phyloP scores from a whole-genome alignment of 1,140 invertebrate genomes.

The Caenorhabditis tropicalis region DNA sequence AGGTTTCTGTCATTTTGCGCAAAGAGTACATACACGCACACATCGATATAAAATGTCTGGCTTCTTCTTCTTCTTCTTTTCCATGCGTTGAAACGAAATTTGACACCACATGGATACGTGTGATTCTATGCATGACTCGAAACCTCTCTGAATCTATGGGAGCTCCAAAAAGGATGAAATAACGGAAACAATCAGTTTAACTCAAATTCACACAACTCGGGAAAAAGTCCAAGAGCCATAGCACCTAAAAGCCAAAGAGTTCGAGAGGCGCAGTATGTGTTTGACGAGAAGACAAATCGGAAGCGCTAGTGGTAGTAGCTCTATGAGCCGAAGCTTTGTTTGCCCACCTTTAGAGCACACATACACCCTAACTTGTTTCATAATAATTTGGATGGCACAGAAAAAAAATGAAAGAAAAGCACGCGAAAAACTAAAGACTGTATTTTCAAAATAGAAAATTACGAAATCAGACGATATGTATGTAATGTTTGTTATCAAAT shows the following conservation, averaged over 20 bases:
- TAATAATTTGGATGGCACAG: conserved; percentile 3
- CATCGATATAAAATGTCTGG: conserved; percentile 26
- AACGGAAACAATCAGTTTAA: not conserved
- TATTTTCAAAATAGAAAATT: not conserved
- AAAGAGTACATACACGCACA: not conserved
- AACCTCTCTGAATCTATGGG: no score
- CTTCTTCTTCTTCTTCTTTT: not conserved
- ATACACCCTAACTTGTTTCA: conserved; percentile 28
- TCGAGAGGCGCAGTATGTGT: conserved; percentile 1
- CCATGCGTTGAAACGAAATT: not conserved
- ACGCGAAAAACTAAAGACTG: not conserved
- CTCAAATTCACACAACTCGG: conserved; percentile 2
- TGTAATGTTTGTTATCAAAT: not conserved
- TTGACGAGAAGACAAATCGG: conserved; percentile 15
- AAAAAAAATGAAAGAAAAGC: not conserved
- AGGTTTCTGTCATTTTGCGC: not conserved
- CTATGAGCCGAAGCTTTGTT: not conserved
- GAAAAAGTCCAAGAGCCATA: not conserved
- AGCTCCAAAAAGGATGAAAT: not conserved
- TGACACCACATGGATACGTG: conserved; percentile 20
- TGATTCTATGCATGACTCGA: not conserved
- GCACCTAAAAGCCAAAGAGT: not conserved
- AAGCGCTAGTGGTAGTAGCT: not conserved
- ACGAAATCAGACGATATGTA: conserved; percentile 13
- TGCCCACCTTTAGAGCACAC: conserved; percentile 32